A percentile compares a stretch with the other conserved stretches of the same genome.
Evolutionary conservation across 2,797 vertebrate species (phyloP).

Genomic region (Pagetopsis macropterus): DNA sequence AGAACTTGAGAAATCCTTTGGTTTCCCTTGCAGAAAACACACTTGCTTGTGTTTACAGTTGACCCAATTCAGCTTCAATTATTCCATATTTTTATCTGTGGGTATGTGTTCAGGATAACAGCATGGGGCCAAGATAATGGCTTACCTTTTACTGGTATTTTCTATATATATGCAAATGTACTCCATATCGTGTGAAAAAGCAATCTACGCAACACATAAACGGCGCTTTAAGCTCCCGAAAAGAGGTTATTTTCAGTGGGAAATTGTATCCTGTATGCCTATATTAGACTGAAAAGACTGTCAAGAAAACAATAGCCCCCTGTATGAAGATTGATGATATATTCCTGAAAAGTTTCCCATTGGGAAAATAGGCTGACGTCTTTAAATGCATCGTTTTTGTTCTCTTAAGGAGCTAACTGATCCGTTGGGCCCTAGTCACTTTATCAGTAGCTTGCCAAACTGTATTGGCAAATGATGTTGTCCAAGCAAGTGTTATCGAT

Average conservation of each 20-base stretch:
- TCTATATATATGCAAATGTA: slow-evolving; percentile 83
- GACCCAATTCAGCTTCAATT: slow-evolving; percentile 58
- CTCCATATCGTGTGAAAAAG: slow-evolving; percentile 64
- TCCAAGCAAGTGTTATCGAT: slow-evolving; percentile 34
- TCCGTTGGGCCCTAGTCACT: slow-evolving; percentile 1
- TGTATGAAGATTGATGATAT: slow-evolving; percentile 53
- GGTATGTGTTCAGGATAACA: slow-evolving; percentile 4
- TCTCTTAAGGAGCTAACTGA: slow-evolving; percentile 40
- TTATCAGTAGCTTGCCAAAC: slow-evolving; percentile 34
- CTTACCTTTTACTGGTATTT: slow-evolving; percentile 69
- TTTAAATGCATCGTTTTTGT: slow-evolving; percentile 25
- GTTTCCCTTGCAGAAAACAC: slow-evolving; percentile 56
- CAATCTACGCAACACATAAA: slow-evolving; percentile 68
- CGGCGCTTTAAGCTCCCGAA: slow-evolving; percentile 37
- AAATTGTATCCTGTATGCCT: slow-evolving; percentile 64
- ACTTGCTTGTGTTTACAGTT: slow-evolving; percentile 56
- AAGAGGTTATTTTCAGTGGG: slow-evolving; percentile 52
- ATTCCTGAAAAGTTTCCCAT: slow-evolving; percentile 38
- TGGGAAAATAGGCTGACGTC: slow-evolving; percentile 36
- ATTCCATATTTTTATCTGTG: slow-evolving; percentile 49
- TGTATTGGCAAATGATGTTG: slow-evolving; percentile 30
- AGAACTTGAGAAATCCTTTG: slow-evolving; percentile 56
- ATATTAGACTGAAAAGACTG: slow-evolving; percentile 38
- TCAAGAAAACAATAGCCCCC: slow-evolving; percentile 54
- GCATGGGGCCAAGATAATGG: slow-evolving; percentile 62